Evolutionary conservation across 2,113 vertebrate genomes (phyloP), one percentile per base, ranked within the genome.

Genomic region (Mohoua ochrocephala): DNA sequence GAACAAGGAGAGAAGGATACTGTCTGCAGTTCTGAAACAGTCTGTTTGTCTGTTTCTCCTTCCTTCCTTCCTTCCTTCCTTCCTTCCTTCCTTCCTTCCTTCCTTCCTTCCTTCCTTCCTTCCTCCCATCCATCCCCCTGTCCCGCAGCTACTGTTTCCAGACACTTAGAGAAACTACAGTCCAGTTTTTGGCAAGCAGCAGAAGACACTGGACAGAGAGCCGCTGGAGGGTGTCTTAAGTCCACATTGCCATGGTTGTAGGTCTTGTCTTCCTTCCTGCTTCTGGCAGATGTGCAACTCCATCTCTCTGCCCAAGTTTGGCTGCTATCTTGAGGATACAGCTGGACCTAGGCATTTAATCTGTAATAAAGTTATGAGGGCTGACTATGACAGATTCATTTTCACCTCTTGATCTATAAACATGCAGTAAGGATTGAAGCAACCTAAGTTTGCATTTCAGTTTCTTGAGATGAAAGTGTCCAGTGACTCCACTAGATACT

Each of bases 121-220:
- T 30, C 11, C 35, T 27, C 47, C 63, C 6, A 1, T 19, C 23
- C 19, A 1, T 33, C 5, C 2, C 2, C 16, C 45, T n/a, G 19
- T 35, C 52, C 12, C 42, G 86, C 24, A 78, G 31, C 50, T 60
- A 8, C 47, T 16, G 71, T 57, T 13, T 65, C 64, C 71, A 84
- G 74, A 59, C 1, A 15, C 23, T 39, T 37, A 37, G 49, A 61
- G 42, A 95, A 91, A 44, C 26, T 71, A 28, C 15, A 56, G 21
- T 39, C 22, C 24, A 5, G 28, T 7, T 84, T 77, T 61, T 86
- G 59, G 33, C 28, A 42, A 10, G 52, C 15, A n/a, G 33, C 59
- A 22, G 42, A 47, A 86, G 19, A 6, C 47, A 70, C 17, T 22
- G 37, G 15, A 42, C 67, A 70, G 42, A 73, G 20, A 89, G 44